These are phyloP conservation scores for Tachypleus tridentatus DNA, from an alignment of 1,140 invertebrate species.

Conservation along the genomic window DNA sequence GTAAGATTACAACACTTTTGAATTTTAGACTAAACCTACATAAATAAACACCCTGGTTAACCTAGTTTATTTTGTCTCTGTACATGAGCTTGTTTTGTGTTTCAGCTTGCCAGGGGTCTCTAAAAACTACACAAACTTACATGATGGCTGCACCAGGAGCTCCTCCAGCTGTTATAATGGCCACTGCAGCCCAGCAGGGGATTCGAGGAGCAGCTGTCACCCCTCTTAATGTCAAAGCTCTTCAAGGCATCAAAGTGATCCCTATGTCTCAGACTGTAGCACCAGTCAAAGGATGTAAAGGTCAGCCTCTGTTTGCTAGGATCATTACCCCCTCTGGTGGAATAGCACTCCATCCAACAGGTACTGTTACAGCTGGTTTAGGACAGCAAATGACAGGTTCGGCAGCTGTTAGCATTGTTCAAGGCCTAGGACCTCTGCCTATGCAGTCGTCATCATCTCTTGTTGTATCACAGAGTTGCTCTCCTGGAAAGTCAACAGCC, in stretches of 20 bases:
- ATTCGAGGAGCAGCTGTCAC: background rate
- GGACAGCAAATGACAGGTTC: background rate
- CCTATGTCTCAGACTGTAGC: constrained; percentile 5
- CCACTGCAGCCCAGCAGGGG: constrained; percentile 1
- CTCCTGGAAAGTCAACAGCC: no score
- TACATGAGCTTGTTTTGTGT: background rate
- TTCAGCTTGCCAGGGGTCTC: constrained; percentile 1
- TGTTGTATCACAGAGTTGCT: no score
- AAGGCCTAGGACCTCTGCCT: background rate
- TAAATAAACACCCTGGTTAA: no score
- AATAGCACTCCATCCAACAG: constrained; percentile 1
- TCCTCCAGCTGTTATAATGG: background rate
- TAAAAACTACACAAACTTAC: constrained; percentile 7
- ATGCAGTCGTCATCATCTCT: background rate
- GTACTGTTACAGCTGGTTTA: background rate
- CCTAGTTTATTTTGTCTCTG: background rate
- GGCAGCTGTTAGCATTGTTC: constrained; percentile 2
- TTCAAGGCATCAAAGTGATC: constrained; percentile 10
- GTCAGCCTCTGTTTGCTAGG: constrained; percentile 1
- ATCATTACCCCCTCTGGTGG: constrained; percentile 6
- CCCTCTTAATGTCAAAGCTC: constrained; percentile 4
- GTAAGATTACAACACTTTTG: no score
- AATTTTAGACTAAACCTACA: background rate
- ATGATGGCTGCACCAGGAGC: constrained; percentile 5
- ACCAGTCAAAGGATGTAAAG: background rate